Evolutionary conservation across 2,113 vertebrate species (phyloP), one percentile per base, ranked within the genome.

Genomic region (Menidia beryllina): DNA sequence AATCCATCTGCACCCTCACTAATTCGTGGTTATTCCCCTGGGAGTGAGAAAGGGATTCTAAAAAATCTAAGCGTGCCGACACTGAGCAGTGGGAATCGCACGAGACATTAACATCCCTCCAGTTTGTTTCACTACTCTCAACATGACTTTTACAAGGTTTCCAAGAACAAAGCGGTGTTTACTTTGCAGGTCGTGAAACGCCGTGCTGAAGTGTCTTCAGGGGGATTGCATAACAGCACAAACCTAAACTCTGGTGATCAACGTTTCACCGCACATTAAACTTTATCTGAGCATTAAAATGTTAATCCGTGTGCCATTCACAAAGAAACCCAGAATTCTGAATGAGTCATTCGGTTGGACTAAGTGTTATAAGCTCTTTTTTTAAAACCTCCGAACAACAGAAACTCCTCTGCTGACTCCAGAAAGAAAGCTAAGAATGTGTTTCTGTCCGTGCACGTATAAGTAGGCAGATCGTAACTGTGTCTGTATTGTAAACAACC

Each of bases 141-240:
- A 57, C 65, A 24, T 3, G 11, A 34, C 64, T 70, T 81, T 81
- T 58, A 81, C 41, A 69, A 57, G 70, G 59, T 47, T 67, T 60
- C 24, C 24, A 63, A 69, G 43, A 60, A 65, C 36, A 41, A 74
- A 24, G 53, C 1, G 17, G 24, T 67, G 48, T 69, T 73, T 50
- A 67, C 75, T 75, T 66, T 77, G 66, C 59, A 39, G 54, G 49
- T 45, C 52, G 70, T 52, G 45, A 76, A 73, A 69, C 59, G 57
- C 26, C 5, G 30, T 2, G 3, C 34, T 19, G 38, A 36, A 55
- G 51, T n/a, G 3, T 38, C 36, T 39, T 54, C 8, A 45, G 38
- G 26, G n/a, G 45, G 30, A 15, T 12, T 7, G 3, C 15, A 24
- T 41, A 41, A 41, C 15, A 41, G 20, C 13, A 41, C 21, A 47